Evolutionary conservation across 92 coral and sea anemone species (phyloP).

Genomic region (Blastomussa wellsi): DNA sequence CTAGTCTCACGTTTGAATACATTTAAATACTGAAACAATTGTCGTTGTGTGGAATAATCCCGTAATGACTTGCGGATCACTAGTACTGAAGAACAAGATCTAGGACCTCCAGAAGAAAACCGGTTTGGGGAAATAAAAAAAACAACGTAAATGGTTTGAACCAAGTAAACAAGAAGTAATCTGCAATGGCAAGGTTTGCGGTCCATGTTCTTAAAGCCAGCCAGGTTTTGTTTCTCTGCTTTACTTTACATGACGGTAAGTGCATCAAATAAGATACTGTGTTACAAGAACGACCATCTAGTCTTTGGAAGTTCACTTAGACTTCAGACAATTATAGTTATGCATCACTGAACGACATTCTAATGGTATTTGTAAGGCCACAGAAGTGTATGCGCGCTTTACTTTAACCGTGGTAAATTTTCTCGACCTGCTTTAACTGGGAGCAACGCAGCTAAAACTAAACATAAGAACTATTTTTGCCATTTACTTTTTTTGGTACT

Average conservation of each 20-base stretch:
- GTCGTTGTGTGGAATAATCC: not conserved
- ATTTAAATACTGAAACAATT: not conserved
- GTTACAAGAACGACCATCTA: not conserved
- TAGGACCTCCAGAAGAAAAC: not conserved
- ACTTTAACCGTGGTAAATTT: no score
- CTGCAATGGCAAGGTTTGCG: not conserved
- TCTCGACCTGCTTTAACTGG: no score
- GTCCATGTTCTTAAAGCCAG: not conserved
- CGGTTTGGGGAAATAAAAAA: no score
- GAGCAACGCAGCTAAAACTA: no score
- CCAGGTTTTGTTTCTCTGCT: not conserved
- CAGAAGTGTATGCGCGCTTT: no score
- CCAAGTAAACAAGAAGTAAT: conserved; percentile 15
- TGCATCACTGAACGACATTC: not conserved
- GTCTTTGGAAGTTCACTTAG: not conserved
- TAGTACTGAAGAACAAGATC: not conserved
- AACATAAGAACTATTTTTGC: no score
- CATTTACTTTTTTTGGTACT: not conserved
- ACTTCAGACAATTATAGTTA: not conserved
- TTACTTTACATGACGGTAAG: conserved; percentile 19
- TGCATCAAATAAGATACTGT: not conserved
- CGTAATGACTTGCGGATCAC: not conserved
- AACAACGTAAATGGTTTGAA: no score
- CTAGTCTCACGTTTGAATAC: not conserved
- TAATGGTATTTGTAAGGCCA: not conserved